Conservation (phyloP, 2,113 vertebrate genomes). For the Sinocyclocheilus anshuiensis region DNA sequence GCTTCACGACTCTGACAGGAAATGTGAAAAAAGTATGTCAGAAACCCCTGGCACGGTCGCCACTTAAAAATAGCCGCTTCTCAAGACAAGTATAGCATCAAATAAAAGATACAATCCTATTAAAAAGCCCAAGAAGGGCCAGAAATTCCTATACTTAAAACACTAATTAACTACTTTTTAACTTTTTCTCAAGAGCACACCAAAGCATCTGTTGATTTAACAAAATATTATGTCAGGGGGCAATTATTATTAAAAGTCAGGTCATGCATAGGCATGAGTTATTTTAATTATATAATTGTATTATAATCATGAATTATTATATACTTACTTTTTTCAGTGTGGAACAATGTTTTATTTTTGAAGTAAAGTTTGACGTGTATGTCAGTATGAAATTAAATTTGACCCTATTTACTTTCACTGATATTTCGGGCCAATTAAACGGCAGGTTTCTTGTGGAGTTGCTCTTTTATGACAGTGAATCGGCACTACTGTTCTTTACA, state of each 20-base stretch:
- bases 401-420: too few species aligned
- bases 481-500: too few species aligned
- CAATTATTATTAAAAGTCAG: background rate
- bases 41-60: slow-evolving; percentile 52
- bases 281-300: background rate
- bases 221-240: background rate
- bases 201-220: slow-evolving; percentile 24
- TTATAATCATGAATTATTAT: background rate
- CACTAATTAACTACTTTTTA: slow-evolving; percentile 52
- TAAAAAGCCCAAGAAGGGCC: slow-evolving; percentile 65
- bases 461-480: too few species aligned
- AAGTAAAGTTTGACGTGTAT: too few species aligned
- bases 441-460: too few species aligned
- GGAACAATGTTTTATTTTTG: too few species aligned
- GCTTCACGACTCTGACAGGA: slow-evolving; percentile 60
- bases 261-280: background rate
- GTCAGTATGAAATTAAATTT: too few species aligned
- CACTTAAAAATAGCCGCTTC: slow-evolving; percentile 64
- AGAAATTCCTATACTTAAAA: slow-evolving; percentile 68
- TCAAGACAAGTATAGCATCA: slow-evolving; percentile 66
- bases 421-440: too few species aligned
- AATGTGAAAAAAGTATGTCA: slow-evolving; percentile 62
- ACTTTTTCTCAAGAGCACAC: slow-evolving; percentile 55
- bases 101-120: slow-evolving; percentile 65
- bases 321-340: too few species aligned